Conservation (phyloP, 2,888 invertebrate species). For the Cheilosia soror region DNA sequence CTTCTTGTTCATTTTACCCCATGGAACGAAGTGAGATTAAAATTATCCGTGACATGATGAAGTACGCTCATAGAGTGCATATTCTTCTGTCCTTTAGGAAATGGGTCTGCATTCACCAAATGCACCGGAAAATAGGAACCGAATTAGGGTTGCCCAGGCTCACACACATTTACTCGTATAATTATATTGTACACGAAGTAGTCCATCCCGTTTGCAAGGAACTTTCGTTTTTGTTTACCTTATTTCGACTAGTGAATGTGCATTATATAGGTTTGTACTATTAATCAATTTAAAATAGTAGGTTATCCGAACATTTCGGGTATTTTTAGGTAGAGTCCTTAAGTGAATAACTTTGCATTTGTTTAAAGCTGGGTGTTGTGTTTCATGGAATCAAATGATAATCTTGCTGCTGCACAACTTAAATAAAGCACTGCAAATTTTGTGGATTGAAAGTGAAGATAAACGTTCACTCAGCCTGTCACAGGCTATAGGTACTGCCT, state of each 20-base stretch:
- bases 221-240: constrained; percentile 58
- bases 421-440: constrained; percentile 5
- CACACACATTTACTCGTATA: constrained; percentile 4
- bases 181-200: constrained; percentile 1
- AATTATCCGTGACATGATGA: constrained; percentile 74
- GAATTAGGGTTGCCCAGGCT: constrained; percentile 21
- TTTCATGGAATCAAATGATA: constrained; percentile 45
- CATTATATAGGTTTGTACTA: constrained; percentile 12
- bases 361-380: constrained; percentile 13
- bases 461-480: constrained; percentile 5
- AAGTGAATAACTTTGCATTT: constrained; percentile 58
- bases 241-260: constrained; percentile 27
- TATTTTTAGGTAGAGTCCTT: constrained; percentile 34
- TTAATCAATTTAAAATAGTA: constrained; percentile 63
- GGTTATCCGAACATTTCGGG: constrained; percentile 24
- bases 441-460: constrained; percentile 19
- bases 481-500: neutral
- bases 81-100: constrained; percentile 63
- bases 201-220: constrained; percentile 29
- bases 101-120: constrained; percentile 66
- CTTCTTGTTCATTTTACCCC: constrained; percentile 61
- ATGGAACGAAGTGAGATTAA: constrained; percentile 74
- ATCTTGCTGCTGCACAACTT: constrained; percentile 6
- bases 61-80: constrained; percentile 62
- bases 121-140: constrained; percentile 66